These are phyloP conservation scores for Sinocyclocheilus grahami DNA, from an alignment of 2,113 vertebrate species.

Conservation along the genomic window DNA sequence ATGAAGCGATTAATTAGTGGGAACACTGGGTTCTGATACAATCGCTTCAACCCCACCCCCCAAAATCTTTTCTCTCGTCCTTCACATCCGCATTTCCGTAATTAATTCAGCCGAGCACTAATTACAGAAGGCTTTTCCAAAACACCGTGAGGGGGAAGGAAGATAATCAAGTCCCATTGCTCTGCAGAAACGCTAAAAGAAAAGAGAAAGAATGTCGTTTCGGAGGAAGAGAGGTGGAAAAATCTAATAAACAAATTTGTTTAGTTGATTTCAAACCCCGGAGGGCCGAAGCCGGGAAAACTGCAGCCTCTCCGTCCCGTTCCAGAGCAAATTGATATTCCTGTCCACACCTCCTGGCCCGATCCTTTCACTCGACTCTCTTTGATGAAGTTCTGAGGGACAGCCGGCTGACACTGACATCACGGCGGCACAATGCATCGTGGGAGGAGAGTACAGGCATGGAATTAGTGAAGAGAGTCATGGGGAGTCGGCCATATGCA, in stretches of 20 bases:
- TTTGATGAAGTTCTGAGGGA: conserved; percentile 74
- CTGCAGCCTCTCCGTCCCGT: conserved; percentile 5
- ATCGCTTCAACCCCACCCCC: neutral
- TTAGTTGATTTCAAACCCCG: conserved; percentile 59
- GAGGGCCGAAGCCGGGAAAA: conserved; percentile 64
- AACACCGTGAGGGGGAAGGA: conserved; percentile 49
- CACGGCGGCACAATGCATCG: conserved; percentile 66
- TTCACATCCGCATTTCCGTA: conserved; percentile 33
- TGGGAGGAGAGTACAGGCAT: conserved; percentile 66
- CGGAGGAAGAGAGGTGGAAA: conserved; percentile 30
- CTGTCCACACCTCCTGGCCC: conserved; percentile 58
- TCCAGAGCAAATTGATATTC: conserved; percentile 38
- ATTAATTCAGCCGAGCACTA: conserved; percentile 73
- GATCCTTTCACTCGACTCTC: conserved; percentile 52
- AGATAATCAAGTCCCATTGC: conserved; percentile 15
- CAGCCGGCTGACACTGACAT: conserved; percentile 55
- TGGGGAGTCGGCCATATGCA: conserved; percentile 34
- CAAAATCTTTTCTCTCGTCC: conserved; percentile 16
- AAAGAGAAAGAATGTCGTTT: conserved; percentile 2
- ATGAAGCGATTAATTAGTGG: conserved; percentile 51
- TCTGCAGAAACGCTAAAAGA: conserved; percentile 42
- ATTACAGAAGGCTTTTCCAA: conserved; percentile 65
- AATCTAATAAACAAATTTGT: conserved; percentile 68
- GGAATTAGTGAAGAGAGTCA: conserved; percentile 3
- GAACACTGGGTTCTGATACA: conserved; percentile 24